Percentiles rank a stretch among this genome's conserved stretches.
These are phyloP conservation scores for Uropsilus gracilis DNA, from an alignment of 2,113 vertebrate species.

Conservation along the genomic window DNA sequence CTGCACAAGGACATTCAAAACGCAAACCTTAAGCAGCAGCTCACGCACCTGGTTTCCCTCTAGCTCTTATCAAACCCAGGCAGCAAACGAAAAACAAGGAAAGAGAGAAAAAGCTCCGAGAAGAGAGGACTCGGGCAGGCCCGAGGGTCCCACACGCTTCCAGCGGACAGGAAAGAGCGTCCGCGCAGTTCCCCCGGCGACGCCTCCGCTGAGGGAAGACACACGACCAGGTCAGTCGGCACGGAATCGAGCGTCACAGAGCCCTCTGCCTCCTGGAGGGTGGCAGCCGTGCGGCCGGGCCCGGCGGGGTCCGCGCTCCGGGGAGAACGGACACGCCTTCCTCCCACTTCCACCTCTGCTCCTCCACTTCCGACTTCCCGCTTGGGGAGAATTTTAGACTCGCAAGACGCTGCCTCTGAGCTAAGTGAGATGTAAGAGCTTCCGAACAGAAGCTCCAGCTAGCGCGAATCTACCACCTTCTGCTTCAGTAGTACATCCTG, in stretches of 20 bases:
- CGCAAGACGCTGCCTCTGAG: slow-evolving; percentile 2
- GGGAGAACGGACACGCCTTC: no score
- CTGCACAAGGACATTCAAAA: slow-evolving; percentile 82
- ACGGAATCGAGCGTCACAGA: no score
- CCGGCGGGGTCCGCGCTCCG: no score
- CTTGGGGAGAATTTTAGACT: slow-evolving; percentile 34
- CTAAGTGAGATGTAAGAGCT: neutral
- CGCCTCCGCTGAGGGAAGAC: no score
- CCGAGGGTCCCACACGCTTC: neutral
- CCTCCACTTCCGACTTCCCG: no score
- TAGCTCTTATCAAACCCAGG: neutral
- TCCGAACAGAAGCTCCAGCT: slow-evolving; percentile 32
- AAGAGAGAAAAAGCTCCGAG: slow-evolving; percentile 13
- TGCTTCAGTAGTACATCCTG: neutral
- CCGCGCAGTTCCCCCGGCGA: neutral
- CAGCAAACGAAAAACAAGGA: slow-evolving; percentile 7
- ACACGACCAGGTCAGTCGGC: no score
- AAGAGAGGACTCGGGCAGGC: neutral
- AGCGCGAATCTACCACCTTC: neutral
- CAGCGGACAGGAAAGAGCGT: neutral
- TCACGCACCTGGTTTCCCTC: neutral
- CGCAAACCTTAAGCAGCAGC: slow-evolving; percentile 30
- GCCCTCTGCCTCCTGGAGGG: no score
- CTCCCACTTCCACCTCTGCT: no score
- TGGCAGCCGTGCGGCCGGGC: no score